Evolutionary conservation across 2,888 invertebrate species (phyloP).

Genomic region (Dolichomitus sp.): DNA sequence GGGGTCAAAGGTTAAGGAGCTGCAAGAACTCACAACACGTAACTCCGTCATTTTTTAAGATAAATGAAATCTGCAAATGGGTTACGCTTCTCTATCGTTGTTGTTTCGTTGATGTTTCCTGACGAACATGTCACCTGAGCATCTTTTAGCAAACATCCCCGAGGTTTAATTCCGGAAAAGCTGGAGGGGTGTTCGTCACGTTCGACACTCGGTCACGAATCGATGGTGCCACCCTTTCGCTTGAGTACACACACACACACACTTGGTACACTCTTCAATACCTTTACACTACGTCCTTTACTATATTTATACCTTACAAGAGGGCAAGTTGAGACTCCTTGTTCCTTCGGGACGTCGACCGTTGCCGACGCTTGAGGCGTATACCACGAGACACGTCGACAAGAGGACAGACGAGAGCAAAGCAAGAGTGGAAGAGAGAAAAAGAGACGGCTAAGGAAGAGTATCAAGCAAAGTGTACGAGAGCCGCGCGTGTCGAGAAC

Average conservation of each 20-base stretch:
- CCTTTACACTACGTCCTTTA: neutral
- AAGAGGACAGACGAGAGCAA: constrained; percentile 29
- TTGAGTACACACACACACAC: neutral
- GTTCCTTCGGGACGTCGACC: constrained; percentile 57
- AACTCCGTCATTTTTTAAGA: too few relatives aligned
- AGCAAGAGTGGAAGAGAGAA: neutral
- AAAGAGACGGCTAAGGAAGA: constrained; percentile 29
- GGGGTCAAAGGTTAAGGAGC: too few relatives aligned
- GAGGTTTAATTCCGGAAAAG: constrained; percentile 34
- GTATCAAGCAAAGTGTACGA: constrained; percentile 40
- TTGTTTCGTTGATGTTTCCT: too few relatives aligned
- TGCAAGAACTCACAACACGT: too few relatives aligned
- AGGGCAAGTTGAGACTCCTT: constrained; percentile 54
- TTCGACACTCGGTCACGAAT: constrained; percentile 36
- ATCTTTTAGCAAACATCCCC: neutral
- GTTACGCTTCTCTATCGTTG: too few relatives aligned
- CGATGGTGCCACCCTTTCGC: constrained; percentile 37
- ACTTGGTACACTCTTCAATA: neutral
- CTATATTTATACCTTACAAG: constrained; percentile 15
- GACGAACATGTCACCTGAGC: neutral
- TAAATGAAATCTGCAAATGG: too few relatives aligned
- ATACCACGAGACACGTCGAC: constrained; percentile 59
- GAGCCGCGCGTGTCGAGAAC: constrained; percentile 66
- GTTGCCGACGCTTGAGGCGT: constrained; percentile 56
- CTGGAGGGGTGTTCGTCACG: constrained; percentile 45